Evolutionary conservation across 2,797 vertebrate genomes (phyloP).

Genomic region (Semotilus atromaculatus): DNA sequence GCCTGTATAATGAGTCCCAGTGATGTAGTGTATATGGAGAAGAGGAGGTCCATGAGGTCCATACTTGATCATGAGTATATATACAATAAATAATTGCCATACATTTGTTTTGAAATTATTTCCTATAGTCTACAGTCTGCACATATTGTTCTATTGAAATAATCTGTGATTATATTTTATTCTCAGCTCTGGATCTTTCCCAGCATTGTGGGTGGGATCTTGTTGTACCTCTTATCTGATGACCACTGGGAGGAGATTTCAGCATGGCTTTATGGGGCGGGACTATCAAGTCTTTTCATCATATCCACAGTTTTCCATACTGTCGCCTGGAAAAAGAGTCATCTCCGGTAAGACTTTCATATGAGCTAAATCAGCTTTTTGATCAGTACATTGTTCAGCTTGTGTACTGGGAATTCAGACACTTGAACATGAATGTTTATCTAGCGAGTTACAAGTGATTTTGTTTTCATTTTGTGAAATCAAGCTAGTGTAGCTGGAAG

Average conservation of each 20-base stretch:
- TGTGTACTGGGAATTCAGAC: neutral
- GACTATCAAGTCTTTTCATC: slow-evolving; percentile 92
- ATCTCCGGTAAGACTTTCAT: slow-evolving; percentile 81
- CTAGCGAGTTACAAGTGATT: neutral
- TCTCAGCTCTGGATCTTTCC: slow-evolving; percentile 79
- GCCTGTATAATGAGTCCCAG: neutral
- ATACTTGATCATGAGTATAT: neutral
- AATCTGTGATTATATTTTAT: neutral
- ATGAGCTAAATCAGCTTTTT: neutral
- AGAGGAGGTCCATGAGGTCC: neutral
- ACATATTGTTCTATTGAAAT: neutral
- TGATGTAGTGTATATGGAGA: neutral
- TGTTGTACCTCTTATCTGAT: slow-evolving; percentile 79
- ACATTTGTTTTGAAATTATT: neutral
- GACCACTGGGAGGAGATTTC: slow-evolving; percentile 76
- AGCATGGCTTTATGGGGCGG: slow-evolving; percentile 84
- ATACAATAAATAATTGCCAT: neutral
- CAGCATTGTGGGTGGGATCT: slow-evolving; percentile 81
- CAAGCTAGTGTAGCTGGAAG: neutral
- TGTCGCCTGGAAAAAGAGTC: slow-evolving; percentile 95
- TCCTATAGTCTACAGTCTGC: neutral
- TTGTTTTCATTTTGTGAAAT: neutral
- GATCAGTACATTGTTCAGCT: neutral
- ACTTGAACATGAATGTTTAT: neutral
- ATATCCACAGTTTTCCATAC: slow-evolving; percentile 95